phyloP scores from a whole-genome alignment of 2,797 vertebrate species.

The Cossypha caffra region DNA sequence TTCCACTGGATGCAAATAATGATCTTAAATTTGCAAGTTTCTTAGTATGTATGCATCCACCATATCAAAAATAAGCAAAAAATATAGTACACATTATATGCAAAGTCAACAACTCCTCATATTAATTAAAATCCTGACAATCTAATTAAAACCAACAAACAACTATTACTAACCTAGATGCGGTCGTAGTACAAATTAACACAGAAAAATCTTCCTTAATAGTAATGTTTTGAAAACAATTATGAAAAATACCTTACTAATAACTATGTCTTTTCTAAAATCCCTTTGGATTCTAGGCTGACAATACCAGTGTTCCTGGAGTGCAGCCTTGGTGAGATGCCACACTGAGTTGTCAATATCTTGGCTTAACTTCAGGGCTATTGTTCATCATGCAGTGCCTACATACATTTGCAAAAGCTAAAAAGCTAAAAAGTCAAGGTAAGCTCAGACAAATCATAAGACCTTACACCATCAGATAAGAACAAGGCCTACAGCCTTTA shows the following conservation, averaged over 20 bases:
- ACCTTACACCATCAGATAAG: background rate
- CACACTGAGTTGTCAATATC: background rate
- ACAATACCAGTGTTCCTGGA: background rate
- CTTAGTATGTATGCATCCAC: background rate
- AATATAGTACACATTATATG: background rate
- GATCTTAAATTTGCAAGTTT: background rate
- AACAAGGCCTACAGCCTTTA: background rate
- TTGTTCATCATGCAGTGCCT: background rate
- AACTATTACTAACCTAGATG: background rate
- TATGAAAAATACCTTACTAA: background rate
- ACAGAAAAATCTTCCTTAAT: background rate
- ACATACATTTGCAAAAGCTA: background rate
- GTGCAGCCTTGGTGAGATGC: background rate
- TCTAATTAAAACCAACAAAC: background rate
- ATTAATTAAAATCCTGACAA: background rate
- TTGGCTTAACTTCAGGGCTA: background rate
- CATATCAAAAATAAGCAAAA: background rate
- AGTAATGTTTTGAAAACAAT: rapidly evolving
- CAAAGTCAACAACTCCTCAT: background rate
- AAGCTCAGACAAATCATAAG: background rate
- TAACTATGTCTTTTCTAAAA: background rate
- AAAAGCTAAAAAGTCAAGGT: background rate
- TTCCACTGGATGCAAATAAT: background rate
- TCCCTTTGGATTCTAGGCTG: background rate
- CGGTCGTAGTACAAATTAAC: background rate